phyloP scores from a whole-genome alignment of 64 coral and sea anemone species.

The Montipora capricornis region DNA sequence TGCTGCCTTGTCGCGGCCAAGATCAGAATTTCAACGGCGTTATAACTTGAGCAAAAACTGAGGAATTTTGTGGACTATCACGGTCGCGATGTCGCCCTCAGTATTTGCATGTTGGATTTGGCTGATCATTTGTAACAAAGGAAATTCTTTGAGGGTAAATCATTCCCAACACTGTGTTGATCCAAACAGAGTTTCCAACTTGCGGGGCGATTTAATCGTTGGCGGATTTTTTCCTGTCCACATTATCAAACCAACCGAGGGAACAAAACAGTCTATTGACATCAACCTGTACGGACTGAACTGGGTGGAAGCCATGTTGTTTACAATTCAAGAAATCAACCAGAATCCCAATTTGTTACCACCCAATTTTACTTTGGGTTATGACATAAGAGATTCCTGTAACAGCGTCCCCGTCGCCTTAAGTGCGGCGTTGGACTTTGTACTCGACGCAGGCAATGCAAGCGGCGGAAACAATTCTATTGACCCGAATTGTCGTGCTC shows the following conservation, averaged over 20 bases:
- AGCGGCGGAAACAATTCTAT: neutral
- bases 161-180: slow-evolving; percentile 19
- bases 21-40: neutral
- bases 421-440: slow-evolving; percentile 66
- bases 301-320: slow-evolving; percentile 95
- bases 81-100: neutral
- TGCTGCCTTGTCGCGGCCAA: too few species aligned
- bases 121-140: slow-evolving; percentile 12
- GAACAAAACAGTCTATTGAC: slow-evolving; percentile 28
- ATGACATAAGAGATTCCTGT: slow-evolving; percentile 92
- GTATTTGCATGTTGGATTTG: slow-evolving; percentile 33
- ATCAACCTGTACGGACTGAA: slow-evolving; percentile 81
- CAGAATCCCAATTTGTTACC: slow-evolving; percentile 30
- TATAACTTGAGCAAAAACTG: neutral
- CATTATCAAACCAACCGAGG: slow-evolving; percentile 6
- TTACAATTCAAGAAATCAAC: slow-evolving; percentile 77
- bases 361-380: slow-evolving; percentile 68
- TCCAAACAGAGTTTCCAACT: neutral
- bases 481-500: slow-evolving; percentile 3
- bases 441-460: slow-evolving; percentile 50
- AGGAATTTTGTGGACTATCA: neutral
- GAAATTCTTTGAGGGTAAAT: neutral
- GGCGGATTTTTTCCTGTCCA: slow-evolving; percentile 89
- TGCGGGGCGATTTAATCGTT: slow-evolving; percentile 37
- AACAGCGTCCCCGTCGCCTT: slow-evolving; percentile 82